Base-by-base conservation (phyloP, 2,113 vertebrate genomes). In the Peucedramus taeniatus region DNA sequence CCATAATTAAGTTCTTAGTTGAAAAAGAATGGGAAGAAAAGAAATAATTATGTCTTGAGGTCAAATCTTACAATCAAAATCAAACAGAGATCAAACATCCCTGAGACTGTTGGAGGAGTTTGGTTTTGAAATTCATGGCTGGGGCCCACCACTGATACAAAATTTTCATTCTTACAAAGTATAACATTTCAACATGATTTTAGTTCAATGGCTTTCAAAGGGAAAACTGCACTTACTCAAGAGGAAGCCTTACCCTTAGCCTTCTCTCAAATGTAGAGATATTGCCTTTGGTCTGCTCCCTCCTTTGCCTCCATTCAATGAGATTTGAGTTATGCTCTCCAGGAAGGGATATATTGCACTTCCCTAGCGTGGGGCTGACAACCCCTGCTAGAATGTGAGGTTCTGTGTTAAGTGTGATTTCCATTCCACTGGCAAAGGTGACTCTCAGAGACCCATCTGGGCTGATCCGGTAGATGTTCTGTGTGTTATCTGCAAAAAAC, bases 251-350 rank as follows among this genome's bases (percentile, higher is more conserved):
- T 98, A 99, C 99, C 99, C 99, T 98, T 76, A 99, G 98, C 77
- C 99, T 98, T 95, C 99, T 99, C 94, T 99, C 99, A 86, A 99
- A 99, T 3, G 99, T 98, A 42, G 99, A 99, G 97, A 99, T 97
- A 96, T 99, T 99, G 66, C 98, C 98, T 97, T 99, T 99, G 97
- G 98, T 99, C 97, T 99, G 99, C 89, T 99, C 99, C 82, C 99
- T 99, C 90, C 99, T 98, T 96, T 99, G 99, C 91, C 99, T 97
- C 99, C 99, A 99, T 97, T 99, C 99, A 39, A 99, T 99, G 78
- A 99, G 98, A 96, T 99, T 99, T 64, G 98, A 98, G 76, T 98
- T 98, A 75, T 99, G 99, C 91, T 99, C 99, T 74, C 99, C 99
- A 0, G 99, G 99, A 87, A 99, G 98, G 26, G 99, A 99, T 97